Base-by-base conservation (phyloP, 2,888 invertebrate species). In the Allacma fusca region DNA sequence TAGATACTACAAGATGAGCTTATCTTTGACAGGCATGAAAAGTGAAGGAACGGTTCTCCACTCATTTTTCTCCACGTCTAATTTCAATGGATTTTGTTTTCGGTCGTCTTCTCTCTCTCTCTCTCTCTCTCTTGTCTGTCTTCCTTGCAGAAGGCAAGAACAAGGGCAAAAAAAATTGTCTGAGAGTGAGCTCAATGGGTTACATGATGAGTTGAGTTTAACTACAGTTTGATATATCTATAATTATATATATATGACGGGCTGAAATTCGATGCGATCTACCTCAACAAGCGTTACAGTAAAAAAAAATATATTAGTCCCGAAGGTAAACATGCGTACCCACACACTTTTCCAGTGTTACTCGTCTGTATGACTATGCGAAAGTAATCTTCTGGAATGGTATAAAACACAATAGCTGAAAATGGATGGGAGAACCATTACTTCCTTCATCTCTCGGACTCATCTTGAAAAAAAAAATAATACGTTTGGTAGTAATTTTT, bases 31-130 rank as follows among this genome's bases (percentile, higher is more conserved):
- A 62, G 62, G 62, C 62, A 72, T 59, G 59, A 72, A 64, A 74
- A 74, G 73, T 74, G 73, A 64, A 74, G 34, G 57, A 74, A 74
- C 73, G 73, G 73, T 74, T 74, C n/a, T n/a, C n/a, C n/a, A n/a
- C 64, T 74, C 73, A 74, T 74, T 74, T 74, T 74, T 74, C 59
- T 73, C 9, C 73, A 71, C 21, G 26, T n/a, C 9, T 29, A 68
- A 74, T 74, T 73, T 64, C 73, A 74, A 74, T 64, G 24, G 73
- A 74, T 34, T 62, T 21, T 16, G 23, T 9, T 62, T 34, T 21
- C 29, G 40, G 40, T 72, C 21, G 1, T 57, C 29, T n/a, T n/a
- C n/a, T n/a, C n/a, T n/a, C n/a, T n/a, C n/a, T n/a, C n/a, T n/a
- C n/a, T n/a, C n/a, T n/a, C n/a, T n/a, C n/a, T n/a, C n/a, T n/a